These are phyloP conservation scores for Apocrypta bakeri DNA, from an alignment of 1,140 invertebrate genomes.

Conservation along the genomic window DNA sequence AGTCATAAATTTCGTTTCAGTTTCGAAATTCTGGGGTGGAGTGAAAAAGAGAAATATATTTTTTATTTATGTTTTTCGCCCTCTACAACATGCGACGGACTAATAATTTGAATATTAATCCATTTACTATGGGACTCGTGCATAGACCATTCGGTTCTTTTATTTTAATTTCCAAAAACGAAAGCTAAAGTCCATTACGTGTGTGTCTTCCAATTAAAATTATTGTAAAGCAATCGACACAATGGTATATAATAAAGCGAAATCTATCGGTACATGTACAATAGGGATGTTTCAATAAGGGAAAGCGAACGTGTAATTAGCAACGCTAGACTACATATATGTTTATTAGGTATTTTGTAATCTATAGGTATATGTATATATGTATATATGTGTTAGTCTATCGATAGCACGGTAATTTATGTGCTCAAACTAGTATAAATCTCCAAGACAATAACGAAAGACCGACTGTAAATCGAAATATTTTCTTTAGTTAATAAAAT, in stretches of 20 bases:
- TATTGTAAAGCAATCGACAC: neutral
- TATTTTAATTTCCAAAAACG: too few species aligned
- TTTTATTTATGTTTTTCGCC: too few species aligned
- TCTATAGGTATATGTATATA: neutral
- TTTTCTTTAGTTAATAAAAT: conserved; percentile 20
- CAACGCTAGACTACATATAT: neutral
- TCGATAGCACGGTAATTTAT: conserved; percentile 21
- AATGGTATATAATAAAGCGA: neutral
- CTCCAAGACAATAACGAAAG: conserved; percentile 3
- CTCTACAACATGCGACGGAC: too few species aligned
- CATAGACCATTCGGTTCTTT: too few species aligned
- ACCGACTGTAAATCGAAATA: conserved; percentile 1
- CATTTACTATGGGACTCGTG: too few species aligned
- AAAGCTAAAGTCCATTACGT: neutral
- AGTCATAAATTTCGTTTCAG: neutral
- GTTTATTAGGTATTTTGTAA: conserved; percentile 35
- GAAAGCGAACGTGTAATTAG: conserved; percentile 10
- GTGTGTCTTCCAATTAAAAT: neutral
- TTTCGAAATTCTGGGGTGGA: neutral
- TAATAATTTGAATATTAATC: too few species aligned
- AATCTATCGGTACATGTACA: neutral
- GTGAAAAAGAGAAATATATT: neutral
- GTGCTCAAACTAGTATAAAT: neutral
- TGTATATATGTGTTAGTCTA: too few species aligned
- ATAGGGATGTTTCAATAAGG: neutral